Conservation (phyloP, 2,888 invertebrate genomes). For the Anticlea derivata region DNA sequence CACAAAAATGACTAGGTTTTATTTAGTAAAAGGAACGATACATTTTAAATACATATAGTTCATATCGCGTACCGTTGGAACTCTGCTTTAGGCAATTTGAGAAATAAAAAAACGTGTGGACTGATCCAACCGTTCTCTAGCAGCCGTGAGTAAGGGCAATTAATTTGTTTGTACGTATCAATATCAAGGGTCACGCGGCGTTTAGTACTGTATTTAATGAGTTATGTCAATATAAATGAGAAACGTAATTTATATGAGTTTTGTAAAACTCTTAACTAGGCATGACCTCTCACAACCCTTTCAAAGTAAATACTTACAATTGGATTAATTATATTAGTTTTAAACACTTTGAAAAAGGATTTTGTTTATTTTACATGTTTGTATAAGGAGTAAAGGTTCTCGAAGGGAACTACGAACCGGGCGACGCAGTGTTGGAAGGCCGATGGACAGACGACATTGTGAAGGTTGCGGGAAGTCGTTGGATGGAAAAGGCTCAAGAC, state of each 20-base stretch:
- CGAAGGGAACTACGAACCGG: too few relatives aligned
- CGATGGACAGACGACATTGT: too few relatives aligned
- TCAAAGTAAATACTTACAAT: slow-evolving; percentile 2
- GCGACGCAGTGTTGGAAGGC: too few relatives aligned
- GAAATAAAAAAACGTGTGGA: too few relatives aligned
- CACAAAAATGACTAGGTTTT: too few relatives aligned
- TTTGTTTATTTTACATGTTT: background rate
- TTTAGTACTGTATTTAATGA: background rate
- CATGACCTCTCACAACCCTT: background rate
- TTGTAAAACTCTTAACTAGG: background rate
- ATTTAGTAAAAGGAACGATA: too few relatives aligned
- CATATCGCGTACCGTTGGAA: too few relatives aligned
- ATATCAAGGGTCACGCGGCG: background rate
- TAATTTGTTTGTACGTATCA: slow-evolving; percentile 9
- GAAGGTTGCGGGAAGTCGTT: too few relatives aligned
- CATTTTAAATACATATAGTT: too few relatives aligned
- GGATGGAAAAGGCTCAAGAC: too few relatives aligned
- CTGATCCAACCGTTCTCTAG: background rate
- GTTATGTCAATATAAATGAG: background rate
- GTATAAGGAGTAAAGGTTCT: background rate
- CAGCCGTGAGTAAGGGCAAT: background rate
- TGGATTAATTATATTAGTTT: background rate
- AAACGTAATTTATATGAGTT: background rate
- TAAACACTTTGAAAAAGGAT: background rate
- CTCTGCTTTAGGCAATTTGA: too few relatives aligned